Evolutionary conservation across 2,888 invertebrate genomes (phyloP).

Genomic region (Eristalis pertinax): DNA sequence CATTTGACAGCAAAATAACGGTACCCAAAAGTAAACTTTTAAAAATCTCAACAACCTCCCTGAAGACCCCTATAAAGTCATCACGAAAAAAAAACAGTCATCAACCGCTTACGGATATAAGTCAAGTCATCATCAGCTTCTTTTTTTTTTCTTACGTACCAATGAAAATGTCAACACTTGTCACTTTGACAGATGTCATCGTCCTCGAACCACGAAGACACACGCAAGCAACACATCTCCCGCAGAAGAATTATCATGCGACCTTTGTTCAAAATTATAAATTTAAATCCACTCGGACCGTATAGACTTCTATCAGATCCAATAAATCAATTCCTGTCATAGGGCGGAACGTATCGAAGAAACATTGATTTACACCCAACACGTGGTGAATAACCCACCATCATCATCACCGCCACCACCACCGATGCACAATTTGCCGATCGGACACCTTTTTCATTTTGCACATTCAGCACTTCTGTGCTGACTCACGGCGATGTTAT

Average conservation of each 20-base stretch:
- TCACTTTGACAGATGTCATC: neutral
- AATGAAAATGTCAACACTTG: neutral
- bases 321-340: neutral
- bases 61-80: neutral
- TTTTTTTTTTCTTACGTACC: neutral
- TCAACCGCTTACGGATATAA: neutral
- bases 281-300: neutral
- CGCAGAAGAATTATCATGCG: neutral
- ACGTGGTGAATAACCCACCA: slow-evolving; percentile 20
- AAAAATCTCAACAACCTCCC: neutral
- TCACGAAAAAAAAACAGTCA: neutral
- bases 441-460: slow-evolving; percentile 5
- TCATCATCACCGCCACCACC: neutral
- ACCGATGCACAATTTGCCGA: neutral
- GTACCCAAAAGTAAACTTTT: too few species aligned
- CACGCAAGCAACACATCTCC: neutral
- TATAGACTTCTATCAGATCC: neutral
- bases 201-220: neutral
- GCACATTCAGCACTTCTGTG: neutral
- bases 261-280: neutral
- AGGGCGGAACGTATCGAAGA: neutral
- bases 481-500: slow-evolving; percentile 43
- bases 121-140: neutral
- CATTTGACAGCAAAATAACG: too few species aligned
- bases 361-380: slow-evolving; percentile 24